phyloP scores from a whole-genome alignment of 2,113 vertebrate genomes.

The Pterocles orientalis region DNA sequence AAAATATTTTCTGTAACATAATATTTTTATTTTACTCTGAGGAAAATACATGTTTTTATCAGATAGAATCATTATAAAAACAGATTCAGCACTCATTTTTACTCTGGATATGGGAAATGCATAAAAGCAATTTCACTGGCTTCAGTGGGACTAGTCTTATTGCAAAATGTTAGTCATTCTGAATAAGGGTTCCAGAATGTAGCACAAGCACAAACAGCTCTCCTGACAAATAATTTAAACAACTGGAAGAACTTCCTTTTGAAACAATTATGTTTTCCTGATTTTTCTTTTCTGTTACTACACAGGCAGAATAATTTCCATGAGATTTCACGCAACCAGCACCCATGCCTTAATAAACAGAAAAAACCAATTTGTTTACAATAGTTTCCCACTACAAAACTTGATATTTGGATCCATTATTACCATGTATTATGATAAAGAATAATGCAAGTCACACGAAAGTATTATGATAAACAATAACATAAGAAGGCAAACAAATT shows the following conservation, averaged over 20 bases:
- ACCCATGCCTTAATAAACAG: background rate
- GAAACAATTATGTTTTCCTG: background rate
- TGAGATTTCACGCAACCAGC: background rate
- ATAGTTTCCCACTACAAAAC: background rate
- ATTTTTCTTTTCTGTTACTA: background rate
- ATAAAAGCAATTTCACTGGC: background rate
- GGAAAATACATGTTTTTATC: background rate
- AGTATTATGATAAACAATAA: background rate
- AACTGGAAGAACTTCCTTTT: background rate
- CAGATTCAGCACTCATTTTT: background rate
- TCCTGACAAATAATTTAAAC: background rate
- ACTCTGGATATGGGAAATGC: background rate
- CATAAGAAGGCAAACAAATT: background rate
- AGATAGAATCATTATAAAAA: background rate
- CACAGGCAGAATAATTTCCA: background rate
- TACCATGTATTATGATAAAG: background rate
- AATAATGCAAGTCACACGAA: background rate
- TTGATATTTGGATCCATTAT: background rate
- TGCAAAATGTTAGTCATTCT: background rate
- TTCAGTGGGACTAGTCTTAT: constrained; percentile 22
- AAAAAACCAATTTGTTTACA: background rate
- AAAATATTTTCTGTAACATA: background rate
- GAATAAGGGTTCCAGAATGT: background rate
- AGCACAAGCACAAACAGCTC: background rate
- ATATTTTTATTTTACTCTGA: background rate